Percentiles rank a stretch among this genome's conserved stretches.
These are phyloP conservation scores for Acrossocheilus fasciatus DNA, from an alignment of 2,797 vertebrate species.

Conservation along the genomic window DNA sequence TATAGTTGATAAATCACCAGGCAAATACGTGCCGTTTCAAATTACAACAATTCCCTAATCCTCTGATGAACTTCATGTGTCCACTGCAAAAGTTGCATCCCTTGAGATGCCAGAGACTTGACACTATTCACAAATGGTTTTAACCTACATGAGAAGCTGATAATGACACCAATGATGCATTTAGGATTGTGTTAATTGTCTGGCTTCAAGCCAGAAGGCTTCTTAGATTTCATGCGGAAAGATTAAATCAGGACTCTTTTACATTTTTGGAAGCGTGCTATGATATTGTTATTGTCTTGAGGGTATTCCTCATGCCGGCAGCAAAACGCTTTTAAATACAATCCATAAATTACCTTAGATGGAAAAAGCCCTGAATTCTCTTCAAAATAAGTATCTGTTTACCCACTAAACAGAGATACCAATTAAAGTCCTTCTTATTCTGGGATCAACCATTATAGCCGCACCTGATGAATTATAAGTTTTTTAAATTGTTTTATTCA, in stretches of 20 bases:
- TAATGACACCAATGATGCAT: conserved; percentile 31
- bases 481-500: neutral
- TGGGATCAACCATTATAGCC: neutral
- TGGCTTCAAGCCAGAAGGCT: conserved; percentile 13
- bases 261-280: neutral
- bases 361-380: neutral
- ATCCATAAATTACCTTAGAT: neutral
- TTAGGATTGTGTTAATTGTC: conserved; percentile 9
- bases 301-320: neutral
- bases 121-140: conserved; percentile 32
- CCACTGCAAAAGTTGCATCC: neutral
- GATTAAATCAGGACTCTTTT: conserved; percentile 23
- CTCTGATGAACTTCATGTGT: neutral
- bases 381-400: neutral
- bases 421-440: neutral
- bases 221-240: conserved; percentile 11
- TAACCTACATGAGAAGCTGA: conserved; percentile 25
- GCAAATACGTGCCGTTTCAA: neutral
- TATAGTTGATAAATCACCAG: conserved; percentile 26
- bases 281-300: conserved; percentile 1
- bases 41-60: neutral
- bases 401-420: neutral
- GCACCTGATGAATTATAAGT: rapidly evolving
- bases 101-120: neutral
- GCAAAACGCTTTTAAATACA: neutral